phyloP scores from a whole-genome alignment of 2,888 invertebrate genomes.

The Apamea crenata region DNA sequence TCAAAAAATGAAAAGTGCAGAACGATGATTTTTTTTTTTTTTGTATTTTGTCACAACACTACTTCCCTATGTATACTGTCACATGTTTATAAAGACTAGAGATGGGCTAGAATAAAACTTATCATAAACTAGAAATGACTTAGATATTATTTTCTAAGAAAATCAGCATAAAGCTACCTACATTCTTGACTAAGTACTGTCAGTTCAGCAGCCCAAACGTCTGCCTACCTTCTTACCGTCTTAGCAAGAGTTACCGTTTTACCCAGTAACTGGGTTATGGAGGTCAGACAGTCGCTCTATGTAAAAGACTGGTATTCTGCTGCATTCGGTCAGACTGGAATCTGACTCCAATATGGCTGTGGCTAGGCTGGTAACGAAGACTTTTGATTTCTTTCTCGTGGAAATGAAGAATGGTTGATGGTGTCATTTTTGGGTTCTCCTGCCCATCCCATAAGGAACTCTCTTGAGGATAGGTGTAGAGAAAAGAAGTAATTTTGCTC shows the following conservation, averaged over 20 bases:
- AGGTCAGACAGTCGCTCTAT: neutral
- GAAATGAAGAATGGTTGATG: neutral
- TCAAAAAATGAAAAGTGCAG: too few relatives aligned
- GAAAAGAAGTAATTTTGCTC: neutral
- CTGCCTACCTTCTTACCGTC: neutral
- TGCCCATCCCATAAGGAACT: neutral
- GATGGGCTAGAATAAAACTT: neutral
- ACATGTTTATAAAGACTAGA: slow-evolving; percentile 17
- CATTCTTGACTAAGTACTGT: neutral
- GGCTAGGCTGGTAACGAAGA: neutral
- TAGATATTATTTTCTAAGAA: neutral
- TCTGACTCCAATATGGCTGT: neutral
- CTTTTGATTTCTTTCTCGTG: neutral
- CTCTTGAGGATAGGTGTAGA: neutral
- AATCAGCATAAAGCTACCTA: neutral
- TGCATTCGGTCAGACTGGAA: neutral
- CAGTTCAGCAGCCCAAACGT: neutral
- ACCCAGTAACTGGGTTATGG: neutral
- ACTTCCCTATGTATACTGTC: neutral
- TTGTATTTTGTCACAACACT: neutral
- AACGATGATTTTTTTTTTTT: too few relatives aligned
- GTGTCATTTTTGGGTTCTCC: neutral
- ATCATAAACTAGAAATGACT: neutral
- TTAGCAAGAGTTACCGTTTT: neutral
- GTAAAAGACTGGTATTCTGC: neutral